Base-by-base conservation (phyloP, 1,140 invertebrate species). In the Drosophila pseudoananassae region DNA sequence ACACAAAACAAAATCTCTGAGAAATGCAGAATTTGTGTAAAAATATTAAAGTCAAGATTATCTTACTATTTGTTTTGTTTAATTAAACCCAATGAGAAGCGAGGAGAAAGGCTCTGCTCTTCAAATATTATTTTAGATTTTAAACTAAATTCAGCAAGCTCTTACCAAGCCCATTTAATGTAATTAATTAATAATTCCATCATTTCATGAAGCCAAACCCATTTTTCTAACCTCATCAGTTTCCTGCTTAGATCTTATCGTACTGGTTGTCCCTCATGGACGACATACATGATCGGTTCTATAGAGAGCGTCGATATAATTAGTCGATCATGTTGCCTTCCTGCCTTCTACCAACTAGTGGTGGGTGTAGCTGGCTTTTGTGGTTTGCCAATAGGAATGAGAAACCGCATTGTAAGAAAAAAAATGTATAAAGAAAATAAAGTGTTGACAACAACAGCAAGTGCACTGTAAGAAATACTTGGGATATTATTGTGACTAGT, bases 231-330 rank as follows among this genome's bases (percentile, higher is more conserved):
- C 59, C 53, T 61, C 3, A 15, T 23, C 20, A 46, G 55, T 68
- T 72, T 72, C 69, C 69, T 72, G 69, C 49, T 72, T 72, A 59
- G 70, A 73, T 73, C 15, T 50, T 61, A 54, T 65, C 63, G 25
- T 33, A 65, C 57, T 29, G 45, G 63, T 63, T 65, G 63, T 65
- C 63, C 45, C 63, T 43, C 63, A 50, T 15, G 5, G 8, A 7
- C 43, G 43, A 58, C 46, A 56, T 33, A 27, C 25, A 27, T 27
- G 61, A 61, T 65, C 31, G 25, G 45, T 50, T 50, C 23, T 31
- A 55, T 52, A 58, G n/a, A 46, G 23, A 7, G 12, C 20, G 29
- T 8, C 15, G 15, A 46, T 46, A 4, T 10, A 20, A 23, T 20
- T 46, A 10, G 43, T 46, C 43, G 17, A 20, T 46, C 43, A 46